Percentiles rank a stretch among this genome's conserved stretches.
phyloP scores from a whole-genome alignment of 1,140 invertebrate species.

The Oppia nitens region DNA sequence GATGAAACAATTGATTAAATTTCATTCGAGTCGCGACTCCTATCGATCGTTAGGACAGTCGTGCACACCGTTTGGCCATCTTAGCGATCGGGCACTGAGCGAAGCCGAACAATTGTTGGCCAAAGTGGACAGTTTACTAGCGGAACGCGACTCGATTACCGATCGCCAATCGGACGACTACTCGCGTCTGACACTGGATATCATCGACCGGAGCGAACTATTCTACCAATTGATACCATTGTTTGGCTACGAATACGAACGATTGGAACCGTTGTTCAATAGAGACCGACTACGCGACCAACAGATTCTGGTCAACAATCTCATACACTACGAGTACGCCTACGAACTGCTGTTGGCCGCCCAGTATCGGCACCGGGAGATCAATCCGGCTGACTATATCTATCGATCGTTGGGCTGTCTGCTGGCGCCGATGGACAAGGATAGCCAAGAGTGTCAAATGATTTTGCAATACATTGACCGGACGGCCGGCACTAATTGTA shows the following conservation, averaged over 20 bases:
- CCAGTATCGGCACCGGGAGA: conserved; percentile 24
- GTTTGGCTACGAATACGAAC: conserved; percentile 29
- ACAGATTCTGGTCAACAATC: conserved; percentile 25
- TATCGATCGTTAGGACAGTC: background rate
- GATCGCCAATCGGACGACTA: background rate
- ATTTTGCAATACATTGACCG: conserved; percentile 33
- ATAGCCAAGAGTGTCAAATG: conserved; percentile 28
- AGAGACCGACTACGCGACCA: conserved; percentile 24
- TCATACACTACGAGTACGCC: conserved; percentile 31
- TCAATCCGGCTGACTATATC: conserved; percentile 33
- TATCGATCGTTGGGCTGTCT: conserved; percentile 29
- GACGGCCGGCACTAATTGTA: conserved; percentile 27
- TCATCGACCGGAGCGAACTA: conserved; percentile 31
- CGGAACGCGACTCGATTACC: background rate
- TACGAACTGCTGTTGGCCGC: conserved; percentile 30
- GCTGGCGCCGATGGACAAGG: conserved; percentile 25
- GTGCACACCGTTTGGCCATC: background rate
- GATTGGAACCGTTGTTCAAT: conserved; percentile 27
- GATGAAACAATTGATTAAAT: background rate
- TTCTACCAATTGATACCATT: conserved; percentile 33
- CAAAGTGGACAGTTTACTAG: background rate
- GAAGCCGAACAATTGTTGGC: background rate
- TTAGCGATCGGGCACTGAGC: background rate
- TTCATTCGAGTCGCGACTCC: background rate
- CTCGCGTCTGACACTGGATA: conserved; percentile 19